Evolutionary conservation across 23 tunicate species (phyloP).

Genomic region (Halocynthia roretzi): DNA sequence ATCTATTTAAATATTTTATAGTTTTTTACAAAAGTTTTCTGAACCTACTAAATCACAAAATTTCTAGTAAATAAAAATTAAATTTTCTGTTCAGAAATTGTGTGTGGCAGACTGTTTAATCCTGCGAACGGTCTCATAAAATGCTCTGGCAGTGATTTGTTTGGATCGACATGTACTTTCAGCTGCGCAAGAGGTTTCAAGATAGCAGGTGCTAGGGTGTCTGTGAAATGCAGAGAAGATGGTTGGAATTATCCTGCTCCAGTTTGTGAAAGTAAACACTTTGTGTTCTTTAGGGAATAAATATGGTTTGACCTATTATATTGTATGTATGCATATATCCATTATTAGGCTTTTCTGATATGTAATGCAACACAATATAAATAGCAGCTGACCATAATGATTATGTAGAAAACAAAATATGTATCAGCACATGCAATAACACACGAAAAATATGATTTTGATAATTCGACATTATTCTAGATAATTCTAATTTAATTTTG

Average conservation of each 20-base stretch:
- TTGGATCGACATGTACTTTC: slow-evolving; percentile 55
- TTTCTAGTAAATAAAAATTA: too few relatives aligned
- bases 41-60: too few relatives aligned
- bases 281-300: too few relatives aligned
- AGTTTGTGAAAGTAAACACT: slow-evolving; percentile 45
- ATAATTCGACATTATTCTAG: too few relatives aligned
- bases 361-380: too few relatives aligned
- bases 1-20: too few relatives aligned
- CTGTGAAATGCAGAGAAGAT: slow-evolving; percentile 29
- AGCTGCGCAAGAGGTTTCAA: slow-evolving; percentile 42
- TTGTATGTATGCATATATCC: background rate
- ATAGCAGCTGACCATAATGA: too few relatives aligned
- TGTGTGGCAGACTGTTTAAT: slow-evolving; percentile 24
- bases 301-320: background rate
- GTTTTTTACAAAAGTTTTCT: too few relatives aligned
- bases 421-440: too few relatives aligned
- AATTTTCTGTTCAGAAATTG: slow-evolving; percentile 26
- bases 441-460: too few relatives aligned
- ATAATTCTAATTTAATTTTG: too few relatives aligned
- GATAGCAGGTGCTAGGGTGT: slow-evolving; percentile 35
- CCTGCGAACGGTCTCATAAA: slow-evolving; percentile 45
- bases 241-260: slow-evolving; percentile 61
- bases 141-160: slow-evolving; percentile 47
- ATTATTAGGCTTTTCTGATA: background rate
- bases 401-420: too few relatives aligned